Percentiles rank a stretch among this genome's conserved stretches.
phyloP scores from a whole-genome alignment of 2,797 vertebrate species.

The Phyllotis vaccarum region DNA sequence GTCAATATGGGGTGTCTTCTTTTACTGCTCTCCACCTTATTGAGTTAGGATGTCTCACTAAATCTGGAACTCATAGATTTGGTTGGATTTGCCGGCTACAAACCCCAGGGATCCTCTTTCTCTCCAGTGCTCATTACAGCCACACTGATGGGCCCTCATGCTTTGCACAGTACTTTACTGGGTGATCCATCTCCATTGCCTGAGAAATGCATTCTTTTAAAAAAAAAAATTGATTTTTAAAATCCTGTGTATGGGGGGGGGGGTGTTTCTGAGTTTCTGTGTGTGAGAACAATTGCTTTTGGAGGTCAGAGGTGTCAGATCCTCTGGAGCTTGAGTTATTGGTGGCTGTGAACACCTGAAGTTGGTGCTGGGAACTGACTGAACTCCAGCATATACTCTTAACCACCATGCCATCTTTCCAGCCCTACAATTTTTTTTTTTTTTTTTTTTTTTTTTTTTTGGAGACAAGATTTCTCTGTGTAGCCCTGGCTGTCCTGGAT shows the following conservation, averaged over 20 bases:
- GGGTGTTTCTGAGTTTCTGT: too few species aligned
- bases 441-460: not conserved
- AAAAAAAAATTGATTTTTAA: not conserved
- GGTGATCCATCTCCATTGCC: not conserved
- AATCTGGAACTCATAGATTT: not conserved
- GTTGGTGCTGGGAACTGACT: not conserved
- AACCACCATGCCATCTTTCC: not conserved
- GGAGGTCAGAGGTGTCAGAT: not conserved
- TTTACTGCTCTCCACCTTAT: not conserved
- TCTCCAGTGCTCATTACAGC: not conserved
- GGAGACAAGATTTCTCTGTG: not conserved
- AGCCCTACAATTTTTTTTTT: not conserved
- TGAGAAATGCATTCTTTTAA: not conserved
- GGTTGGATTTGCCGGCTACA: not conserved
- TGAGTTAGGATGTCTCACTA: not conserved
- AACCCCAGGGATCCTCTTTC: not conserved
- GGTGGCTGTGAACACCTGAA: not conserved
- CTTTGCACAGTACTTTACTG: not conserved
- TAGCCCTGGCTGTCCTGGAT: not conserved
- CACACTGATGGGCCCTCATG: not conserved
- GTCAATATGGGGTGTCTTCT: not conserved
- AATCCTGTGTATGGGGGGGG: too few species aligned
- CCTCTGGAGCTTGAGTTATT: not conserved
- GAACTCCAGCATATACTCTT: not conserved
- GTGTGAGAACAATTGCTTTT: not conserved